Conservation (phyloP, 30 jellyfish, hydroid and myxozoan species). For the Rhopilema esculentum region DNA sequence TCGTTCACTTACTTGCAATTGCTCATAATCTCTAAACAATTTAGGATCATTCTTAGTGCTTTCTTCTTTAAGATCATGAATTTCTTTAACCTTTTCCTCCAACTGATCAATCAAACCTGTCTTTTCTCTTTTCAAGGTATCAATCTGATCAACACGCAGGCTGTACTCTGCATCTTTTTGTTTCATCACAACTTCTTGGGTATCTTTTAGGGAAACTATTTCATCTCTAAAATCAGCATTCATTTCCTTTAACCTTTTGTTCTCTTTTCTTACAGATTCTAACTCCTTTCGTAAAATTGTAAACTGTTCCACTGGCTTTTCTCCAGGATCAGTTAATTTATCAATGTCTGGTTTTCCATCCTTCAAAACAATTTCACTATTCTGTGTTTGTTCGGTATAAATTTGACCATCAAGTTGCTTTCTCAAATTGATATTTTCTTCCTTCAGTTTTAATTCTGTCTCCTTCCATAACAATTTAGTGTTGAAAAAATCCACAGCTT, state of each 20-base stretch:
- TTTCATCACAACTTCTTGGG: conserved; percentile 5
- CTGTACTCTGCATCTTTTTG: conserved; percentile 32
- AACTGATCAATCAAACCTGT: background rate
- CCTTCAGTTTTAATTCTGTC: background rate
- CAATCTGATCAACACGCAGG: conserved; percentile 17
- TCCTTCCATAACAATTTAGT: background rate
- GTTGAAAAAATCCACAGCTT: background rate
- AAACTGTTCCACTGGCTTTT: background rate
- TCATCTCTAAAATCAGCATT: conserved; percentile 13
- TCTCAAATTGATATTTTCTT: background rate
- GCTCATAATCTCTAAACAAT: background rate
- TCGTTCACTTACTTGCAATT: background rate
- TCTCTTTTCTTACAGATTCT: background rate
- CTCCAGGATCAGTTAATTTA: background rate
- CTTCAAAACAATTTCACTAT: too few relatives aligned
- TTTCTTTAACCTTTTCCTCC: conserved; percentile 16
- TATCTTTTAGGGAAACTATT: background rate
- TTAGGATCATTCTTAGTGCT: background rate
- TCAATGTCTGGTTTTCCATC: background rate
- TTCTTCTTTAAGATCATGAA: conserved; percentile 19
- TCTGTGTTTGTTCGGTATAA: too few relatives aligned
- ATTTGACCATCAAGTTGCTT: background rate
- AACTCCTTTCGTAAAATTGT: conserved; percentile 5
- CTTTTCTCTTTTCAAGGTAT: conserved; percentile 32
- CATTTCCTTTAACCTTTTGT: background rate